phyloP scores from a whole-genome alignment of 2,113 vertebrate species.

The Sinosuthora webbiana region DNA sequence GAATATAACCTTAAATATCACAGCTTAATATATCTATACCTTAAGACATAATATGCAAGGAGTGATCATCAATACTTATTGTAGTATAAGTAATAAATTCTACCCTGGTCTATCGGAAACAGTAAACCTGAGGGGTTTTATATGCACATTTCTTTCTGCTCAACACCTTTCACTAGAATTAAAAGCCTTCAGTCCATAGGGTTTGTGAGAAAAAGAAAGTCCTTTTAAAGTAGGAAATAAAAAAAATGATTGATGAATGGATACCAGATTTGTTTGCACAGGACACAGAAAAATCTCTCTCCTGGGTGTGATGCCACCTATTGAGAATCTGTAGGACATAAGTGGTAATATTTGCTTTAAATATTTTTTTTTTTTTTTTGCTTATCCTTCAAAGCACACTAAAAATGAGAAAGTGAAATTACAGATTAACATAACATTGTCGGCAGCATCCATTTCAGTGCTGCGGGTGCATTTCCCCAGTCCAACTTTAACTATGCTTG shows the following conservation, averaged over 20 bases:
- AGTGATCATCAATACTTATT: neutral
- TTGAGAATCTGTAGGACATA: neutral
- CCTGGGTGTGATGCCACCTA: neutral
- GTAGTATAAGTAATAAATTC: neutral
- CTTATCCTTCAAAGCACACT: neutral
- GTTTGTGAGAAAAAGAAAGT: neutral
- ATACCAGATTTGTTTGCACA: neutral
- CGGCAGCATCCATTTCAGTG: neutral
- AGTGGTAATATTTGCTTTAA: neutral
- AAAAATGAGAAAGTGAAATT: neutral
- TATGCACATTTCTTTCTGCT: neutral
- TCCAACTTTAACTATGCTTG: neutral
- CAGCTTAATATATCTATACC: neutral
- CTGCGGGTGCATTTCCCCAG: neutral
- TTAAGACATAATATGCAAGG: neutral
- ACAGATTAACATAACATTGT: neutral
- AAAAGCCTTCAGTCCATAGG: neutral
- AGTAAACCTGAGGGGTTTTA: neutral
- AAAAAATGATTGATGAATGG: fast-evolving
- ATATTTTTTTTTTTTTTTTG: neutral
- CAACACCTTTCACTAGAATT: neutral
- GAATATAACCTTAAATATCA: neutral
- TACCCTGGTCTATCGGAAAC: neutral
- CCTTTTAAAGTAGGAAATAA: neutral
- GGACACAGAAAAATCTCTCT: neutral